A percentile compares a stretch with the other conserved stretches of the same genome.
phyloP scores from a whole-genome alignment of 1,140 invertebrate species.

The Steinernema feltiae region DNA sequence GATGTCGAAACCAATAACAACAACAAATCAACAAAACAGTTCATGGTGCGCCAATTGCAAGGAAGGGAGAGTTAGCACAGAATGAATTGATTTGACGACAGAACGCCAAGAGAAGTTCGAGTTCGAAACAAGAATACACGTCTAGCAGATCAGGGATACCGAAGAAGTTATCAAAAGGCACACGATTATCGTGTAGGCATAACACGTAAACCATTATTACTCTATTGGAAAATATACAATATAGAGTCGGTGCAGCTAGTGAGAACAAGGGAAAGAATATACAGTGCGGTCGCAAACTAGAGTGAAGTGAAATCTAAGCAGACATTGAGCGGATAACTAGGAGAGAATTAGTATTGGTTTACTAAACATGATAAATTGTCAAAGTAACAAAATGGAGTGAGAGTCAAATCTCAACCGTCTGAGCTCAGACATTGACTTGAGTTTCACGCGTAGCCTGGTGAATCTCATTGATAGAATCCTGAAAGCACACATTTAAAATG shows the following conservation, averaged over 20 bases:
- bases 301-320: too few species aligned
- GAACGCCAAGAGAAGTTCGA: neutral
- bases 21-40: conserved; percentile 13
- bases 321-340: too few species aligned
- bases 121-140: neutral
- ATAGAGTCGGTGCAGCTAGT: too few species aligned
- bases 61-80: neutral
- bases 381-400: neutral
- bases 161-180: neutral
- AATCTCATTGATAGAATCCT: conserved; percentile 28
- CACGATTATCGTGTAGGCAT: neutral
- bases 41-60: neutral
- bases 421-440: conserved; percentile 33
- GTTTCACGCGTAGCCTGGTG: conserved; percentile 30
- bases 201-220: neutral
- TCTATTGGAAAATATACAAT: too few species aligned
- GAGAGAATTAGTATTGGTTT: too few species aligned
- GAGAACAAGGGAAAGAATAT: too few species aligned
- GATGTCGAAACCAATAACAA: conserved; percentile 12
- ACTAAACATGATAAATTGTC: too few species aligned
- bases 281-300: too few species aligned
- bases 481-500: neutral
- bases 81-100: neutral
- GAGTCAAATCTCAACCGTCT: neutral
- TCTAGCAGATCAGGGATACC: neutral